These are phyloP conservation scores for Drosophila limbata DNA, from an alignment of 2,888 invertebrate genomes.

Conservation along the genomic window DNA sequence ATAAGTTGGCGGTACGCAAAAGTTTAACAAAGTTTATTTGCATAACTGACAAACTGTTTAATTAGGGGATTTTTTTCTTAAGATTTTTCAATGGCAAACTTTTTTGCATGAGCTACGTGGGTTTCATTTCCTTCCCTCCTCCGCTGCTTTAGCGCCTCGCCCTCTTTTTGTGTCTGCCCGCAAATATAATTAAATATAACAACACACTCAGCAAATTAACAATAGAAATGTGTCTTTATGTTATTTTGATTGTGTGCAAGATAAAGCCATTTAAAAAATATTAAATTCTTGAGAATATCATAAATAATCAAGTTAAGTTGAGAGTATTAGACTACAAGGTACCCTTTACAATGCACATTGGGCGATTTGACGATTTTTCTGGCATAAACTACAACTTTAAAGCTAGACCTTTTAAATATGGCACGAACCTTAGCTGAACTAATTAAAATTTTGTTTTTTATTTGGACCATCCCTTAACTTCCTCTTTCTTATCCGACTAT, in stretches of 20 bases:
- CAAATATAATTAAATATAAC: conserved; percentile 66
- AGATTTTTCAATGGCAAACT: conserved; percentile 69
- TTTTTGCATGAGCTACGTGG: conserved; percentile 50
- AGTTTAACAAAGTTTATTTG: conserved; percentile 79
- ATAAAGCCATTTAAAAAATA: conserved; percentile 8
- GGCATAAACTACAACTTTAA: no score
- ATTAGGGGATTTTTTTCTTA: conserved; percentile 72
- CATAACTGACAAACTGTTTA: conserved; percentile 81
- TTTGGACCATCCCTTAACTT: no score
- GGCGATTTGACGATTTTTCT: no score
- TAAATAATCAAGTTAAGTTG: not conserved
- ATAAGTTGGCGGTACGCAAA: conserved; percentile 67
- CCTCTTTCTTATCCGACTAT: no score
- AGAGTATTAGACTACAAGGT: not conserved
- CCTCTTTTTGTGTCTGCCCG: conserved; percentile 20
- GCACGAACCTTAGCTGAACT: no score
- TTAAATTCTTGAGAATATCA: conserved; percentile 11
- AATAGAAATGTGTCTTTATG: conserved; percentile 20
- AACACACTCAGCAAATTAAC: conserved; percentile 38
- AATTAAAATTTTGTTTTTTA: no score
- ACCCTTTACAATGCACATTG: not conserved
- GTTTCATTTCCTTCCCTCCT: conserved; percentile 23
- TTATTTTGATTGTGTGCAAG: conserved; percentile 8
- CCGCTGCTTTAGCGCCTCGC: not conserved
- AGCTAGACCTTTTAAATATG: no score